Base-by-base conservation (phyloP, 1,140 invertebrate genomes). In the Phymorhynchus buccinoides region DNA sequence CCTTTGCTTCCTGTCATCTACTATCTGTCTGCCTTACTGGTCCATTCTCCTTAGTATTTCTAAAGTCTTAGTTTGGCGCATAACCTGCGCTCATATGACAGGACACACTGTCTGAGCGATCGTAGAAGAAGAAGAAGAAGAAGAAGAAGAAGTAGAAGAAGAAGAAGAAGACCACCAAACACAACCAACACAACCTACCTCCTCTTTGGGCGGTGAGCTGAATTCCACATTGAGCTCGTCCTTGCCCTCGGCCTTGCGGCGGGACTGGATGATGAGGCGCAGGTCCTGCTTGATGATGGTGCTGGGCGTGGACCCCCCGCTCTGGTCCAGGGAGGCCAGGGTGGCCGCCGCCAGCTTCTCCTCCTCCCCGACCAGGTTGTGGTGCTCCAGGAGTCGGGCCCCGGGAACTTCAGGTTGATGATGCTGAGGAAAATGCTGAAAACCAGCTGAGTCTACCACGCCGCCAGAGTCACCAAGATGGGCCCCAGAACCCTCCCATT, bases 201-300 rank as follows among this genome's bases (percentile, higher is more conserved):
- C 86, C 68, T 86, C 84, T 84, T 87, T 86, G 14, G 80, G 66
- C 14, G 88, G 89, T 35, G 85, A 85, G 66, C 84, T 90, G 86
- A 88, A 90, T 32, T 91, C 89, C 22, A 91, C 87, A 39, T 89
- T 89, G n/a, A 92, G 84, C 66, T 90, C 89, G 4, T 90, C 91
- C 84, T 93, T 90, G 35, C 94, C 94, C 42, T 92, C 91, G 9
- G 90, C 91, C 84, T 93, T 96, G 88, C 97, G 95, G 92, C 97
- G 97, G 80, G 96, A 96, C 93, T 98, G 96, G 89, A 98, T 96
- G 86, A 97, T 97, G 87, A 97, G 94, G 94, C 98, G 98, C 88
- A 98, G 94, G 95, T 96, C 95, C 93, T 96, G 97, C 94, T 98
- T 98, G 93, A 98, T 98, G 84, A 98, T 95, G 92, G 97, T 96